phyloP scores from a whole-genome alignment of 2,888 invertebrate species.

The Anaspis maculata region DNA sequence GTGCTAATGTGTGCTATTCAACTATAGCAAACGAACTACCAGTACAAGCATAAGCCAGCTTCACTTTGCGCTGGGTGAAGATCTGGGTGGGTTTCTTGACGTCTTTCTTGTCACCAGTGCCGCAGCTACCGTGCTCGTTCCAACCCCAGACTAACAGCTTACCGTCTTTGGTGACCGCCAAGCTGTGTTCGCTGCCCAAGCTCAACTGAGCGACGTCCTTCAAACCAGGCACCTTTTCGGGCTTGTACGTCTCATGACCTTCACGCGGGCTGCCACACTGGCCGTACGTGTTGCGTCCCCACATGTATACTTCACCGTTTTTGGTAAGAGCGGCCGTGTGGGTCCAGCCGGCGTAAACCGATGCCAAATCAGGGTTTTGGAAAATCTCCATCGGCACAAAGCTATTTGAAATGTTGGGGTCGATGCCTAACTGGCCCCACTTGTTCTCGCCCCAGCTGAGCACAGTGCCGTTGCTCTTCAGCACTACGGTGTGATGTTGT shows the following conservation, averaged over 20 bases:
- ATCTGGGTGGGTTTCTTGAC: slow-evolving; percentile 42
- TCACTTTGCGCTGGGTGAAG: slow-evolving; percentile 31
- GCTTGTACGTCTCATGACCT: slow-evolving; percentile 44
- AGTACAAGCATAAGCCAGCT: slow-evolving; percentile 43
- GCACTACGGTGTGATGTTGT: slow-evolving; percentile 66
- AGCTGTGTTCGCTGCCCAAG: slow-evolving; percentile 72
- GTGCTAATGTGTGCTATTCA: slow-evolving; percentile 31
- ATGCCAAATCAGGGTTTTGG: slow-evolving; percentile 48
- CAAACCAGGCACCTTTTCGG: slow-evolving; percentile 43
- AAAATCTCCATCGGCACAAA: slow-evolving; percentile 49
- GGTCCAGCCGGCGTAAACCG: slow-evolving; percentile 69
- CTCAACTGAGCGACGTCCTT: slow-evolving; percentile 50
- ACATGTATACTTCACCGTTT: slow-evolving; percentile 56
- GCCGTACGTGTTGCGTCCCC: slow-evolving; percentile 77
- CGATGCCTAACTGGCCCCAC: slow-evolving; percentile 65
- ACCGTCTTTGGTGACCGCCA: slow-evolving; percentile 58
- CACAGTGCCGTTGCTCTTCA: slow-evolving; percentile 49
- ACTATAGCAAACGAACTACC: slow-evolving; percentile 47
- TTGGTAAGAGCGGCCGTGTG: slow-evolving; percentile 60
- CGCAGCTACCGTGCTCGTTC: slow-evolving; percentile 87
- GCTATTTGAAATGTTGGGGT: slow-evolving; percentile 46
- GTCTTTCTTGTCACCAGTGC: slow-evolving; percentile 50
- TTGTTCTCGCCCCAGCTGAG: slow-evolving; percentile 80
- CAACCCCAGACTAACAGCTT: slow-evolving; percentile 75
- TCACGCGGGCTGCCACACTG: slow-evolving; percentile 55